Percentiles rank a stretch among this genome's conserved stretches.
Conservation (phyloP, 1,140 invertebrate genomes). For the Pseudomyrmex flavicornis region DNA sequence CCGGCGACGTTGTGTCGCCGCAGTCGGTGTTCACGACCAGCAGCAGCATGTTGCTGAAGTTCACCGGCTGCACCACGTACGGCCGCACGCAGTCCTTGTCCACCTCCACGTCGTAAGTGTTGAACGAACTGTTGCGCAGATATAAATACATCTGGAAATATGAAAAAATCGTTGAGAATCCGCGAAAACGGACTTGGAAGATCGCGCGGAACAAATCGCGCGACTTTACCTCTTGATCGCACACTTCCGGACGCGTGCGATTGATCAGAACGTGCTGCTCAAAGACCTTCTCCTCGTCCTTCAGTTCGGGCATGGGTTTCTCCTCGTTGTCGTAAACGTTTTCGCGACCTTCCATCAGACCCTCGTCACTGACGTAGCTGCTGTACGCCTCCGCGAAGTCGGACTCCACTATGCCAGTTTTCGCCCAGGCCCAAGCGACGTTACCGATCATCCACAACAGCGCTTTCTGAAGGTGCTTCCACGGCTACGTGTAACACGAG, state of each 20-base stretch:
- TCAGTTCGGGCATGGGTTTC: conserved; percentile 82
- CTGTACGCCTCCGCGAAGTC: conserved; percentile 79
- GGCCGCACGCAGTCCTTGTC: conserved; percentile 85
- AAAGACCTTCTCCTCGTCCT: conserved; percentile 85
- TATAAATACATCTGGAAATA: conserved; percentile 80
- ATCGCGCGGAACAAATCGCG: no score
- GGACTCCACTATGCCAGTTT: conserved; percentile 80
- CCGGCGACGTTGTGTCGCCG: conserved; percentile 74
- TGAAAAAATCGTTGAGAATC: no score
- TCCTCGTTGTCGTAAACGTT: conserved; percentile 80
- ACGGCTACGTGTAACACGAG: conserved; percentile 77
- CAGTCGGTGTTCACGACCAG: conserved; percentile 91
- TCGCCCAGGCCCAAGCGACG: conserved; percentile 83
- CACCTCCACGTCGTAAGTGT: conserved; percentile 75
- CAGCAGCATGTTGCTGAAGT: conserved; percentile 93
- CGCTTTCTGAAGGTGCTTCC: conserved; percentile 80
- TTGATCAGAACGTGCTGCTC: conserved; percentile 89
- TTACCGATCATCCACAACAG: conserved; percentile 84
- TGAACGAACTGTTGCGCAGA: conserved; percentile 78
- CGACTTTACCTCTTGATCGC: conserved; percentile 89
- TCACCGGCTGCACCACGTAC: conserved; percentile 93
- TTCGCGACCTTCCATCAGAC: conserved; percentile 70
- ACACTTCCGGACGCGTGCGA: conserved; percentile 91
- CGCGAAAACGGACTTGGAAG: no score
- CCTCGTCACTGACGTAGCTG: conserved; percentile 80